These are phyloP conservation scores for Rhabdomys dilectus DNA, from an alignment of 2,113 vertebrate species.

Conservation along the genomic window DNA sequence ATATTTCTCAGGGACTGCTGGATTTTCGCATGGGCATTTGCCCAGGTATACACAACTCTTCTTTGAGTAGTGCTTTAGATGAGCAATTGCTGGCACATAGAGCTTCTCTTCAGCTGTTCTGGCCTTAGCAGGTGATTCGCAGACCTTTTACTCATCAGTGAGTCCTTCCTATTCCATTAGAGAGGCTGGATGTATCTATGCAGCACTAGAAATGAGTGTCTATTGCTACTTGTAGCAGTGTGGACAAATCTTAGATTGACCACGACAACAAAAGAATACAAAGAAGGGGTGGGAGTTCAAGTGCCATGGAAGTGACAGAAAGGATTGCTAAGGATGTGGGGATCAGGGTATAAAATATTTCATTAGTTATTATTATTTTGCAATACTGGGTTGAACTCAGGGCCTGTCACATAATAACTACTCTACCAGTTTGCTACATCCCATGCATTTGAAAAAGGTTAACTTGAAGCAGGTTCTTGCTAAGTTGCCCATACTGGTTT, in stretches of 20 bases:
- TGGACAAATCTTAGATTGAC: neutral
- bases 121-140: neutral
- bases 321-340: neutral
- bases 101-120: neutral
- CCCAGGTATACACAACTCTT: neutral
- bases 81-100: neutral
- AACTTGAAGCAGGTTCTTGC: neutral
- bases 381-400: neutral
- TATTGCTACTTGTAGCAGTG: neutral
- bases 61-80: neutral
- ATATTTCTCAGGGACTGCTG: neutral
- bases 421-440: neutral
- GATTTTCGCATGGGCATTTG: neutral
- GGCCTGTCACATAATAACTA: neutral
- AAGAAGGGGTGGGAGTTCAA: neutral
- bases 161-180: neutral
- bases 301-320: neutral
- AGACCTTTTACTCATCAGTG: neutral
- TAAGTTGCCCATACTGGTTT: neutral
- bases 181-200: neutral
- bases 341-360: neutral
- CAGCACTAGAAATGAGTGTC: neutral
- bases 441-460: neutral
- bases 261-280: neutral
- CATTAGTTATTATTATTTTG: neutral